Evolutionary conservation across 2,113 vertebrate species (phyloP), one percentile per base, ranked within the genome.

Genomic region (Corvus moneduloides): DNA sequence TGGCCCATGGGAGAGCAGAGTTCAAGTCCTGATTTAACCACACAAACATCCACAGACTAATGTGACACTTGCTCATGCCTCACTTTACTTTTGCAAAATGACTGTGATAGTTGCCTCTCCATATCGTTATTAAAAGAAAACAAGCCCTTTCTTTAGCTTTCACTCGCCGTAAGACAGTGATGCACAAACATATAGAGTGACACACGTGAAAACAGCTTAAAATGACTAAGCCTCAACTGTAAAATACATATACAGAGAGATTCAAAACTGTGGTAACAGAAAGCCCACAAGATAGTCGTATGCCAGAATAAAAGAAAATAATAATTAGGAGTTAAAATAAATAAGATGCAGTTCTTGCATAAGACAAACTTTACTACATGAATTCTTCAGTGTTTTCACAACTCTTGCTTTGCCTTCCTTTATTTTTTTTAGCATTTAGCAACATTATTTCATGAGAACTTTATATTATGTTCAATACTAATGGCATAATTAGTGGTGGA

Each of bases 401-500:
- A 68, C 19, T 54, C 33, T 49, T 93, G 15, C 19, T 84, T 66
- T 89, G 37, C 23, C 24, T 68, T 92, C 44, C 48, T 82, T 84
- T 30, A 6, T 28, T 84, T 87, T 93, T 94, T 93, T 94, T 58
- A 81, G 48, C 90, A 72, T 81, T 98, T 96, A 95, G 74, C 58
- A 91, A 84, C 62, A 90, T 95, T 97, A 84, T 96, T 97, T 97
- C 54, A 91, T 88, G 23, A 95, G 87, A 96, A 89, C 77, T 97
- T 97, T 92, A 94, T n/a, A 96, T 78, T 74, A 59, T 87, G 44
- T 93, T 97, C 93, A 84, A 73, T 97, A 97, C 96, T 98, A 98
- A 98, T 97, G 84, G 74, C 79, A 96, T 97, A 98, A 98, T 98
- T 98, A 98, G 76, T 75, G 92, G 76, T 94, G 51, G 95, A 98